Evolutionary conservation across 2,113 vertebrate species (phyloP).

Genomic region (Hippolais icterina): DNA sequence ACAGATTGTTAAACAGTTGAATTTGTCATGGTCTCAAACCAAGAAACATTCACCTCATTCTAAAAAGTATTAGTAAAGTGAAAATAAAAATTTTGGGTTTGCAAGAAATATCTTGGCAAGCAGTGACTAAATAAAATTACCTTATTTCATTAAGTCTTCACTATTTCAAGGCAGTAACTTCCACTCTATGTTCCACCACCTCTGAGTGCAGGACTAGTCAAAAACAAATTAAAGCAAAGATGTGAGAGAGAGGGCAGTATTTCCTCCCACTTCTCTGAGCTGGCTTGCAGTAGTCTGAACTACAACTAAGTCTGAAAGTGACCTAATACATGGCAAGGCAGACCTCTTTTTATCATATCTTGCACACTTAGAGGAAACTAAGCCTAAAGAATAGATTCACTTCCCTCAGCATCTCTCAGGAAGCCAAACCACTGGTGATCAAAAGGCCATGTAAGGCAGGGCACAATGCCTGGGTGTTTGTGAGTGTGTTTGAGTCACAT

Average conservation of each 20-base stretch:
- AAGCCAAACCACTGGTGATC: background rate
- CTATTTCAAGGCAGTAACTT: background rate
- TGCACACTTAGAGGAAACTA: background rate
- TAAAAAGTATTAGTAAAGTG: background rate
- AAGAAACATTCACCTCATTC: background rate
- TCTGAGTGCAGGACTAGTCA: background rate
- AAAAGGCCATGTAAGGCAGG: background rate
- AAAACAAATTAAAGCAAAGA: background rate
- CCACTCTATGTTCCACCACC: background rate
- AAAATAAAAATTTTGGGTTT: background rate
- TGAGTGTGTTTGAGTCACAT: background rate
- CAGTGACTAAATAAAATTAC: background rate
- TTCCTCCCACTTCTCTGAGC: background rate
- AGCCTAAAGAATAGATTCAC: background rate
- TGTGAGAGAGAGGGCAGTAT: background rate
- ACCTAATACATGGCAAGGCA: background rate
- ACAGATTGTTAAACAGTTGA: background rate
- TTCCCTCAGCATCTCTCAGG: background rate
- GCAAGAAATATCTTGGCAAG: background rate
- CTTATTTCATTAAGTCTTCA: background rate
- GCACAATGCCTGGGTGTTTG: background rate
- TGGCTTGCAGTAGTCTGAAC: background rate
- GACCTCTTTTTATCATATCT: background rate
- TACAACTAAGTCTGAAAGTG: background rate
- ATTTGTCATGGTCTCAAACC: background rate